These are phyloP conservation scores for Megalurothrips usitatus DNA, from an alignment of 2,888 invertebrate species.

Conservation along the genomic window DNA sequence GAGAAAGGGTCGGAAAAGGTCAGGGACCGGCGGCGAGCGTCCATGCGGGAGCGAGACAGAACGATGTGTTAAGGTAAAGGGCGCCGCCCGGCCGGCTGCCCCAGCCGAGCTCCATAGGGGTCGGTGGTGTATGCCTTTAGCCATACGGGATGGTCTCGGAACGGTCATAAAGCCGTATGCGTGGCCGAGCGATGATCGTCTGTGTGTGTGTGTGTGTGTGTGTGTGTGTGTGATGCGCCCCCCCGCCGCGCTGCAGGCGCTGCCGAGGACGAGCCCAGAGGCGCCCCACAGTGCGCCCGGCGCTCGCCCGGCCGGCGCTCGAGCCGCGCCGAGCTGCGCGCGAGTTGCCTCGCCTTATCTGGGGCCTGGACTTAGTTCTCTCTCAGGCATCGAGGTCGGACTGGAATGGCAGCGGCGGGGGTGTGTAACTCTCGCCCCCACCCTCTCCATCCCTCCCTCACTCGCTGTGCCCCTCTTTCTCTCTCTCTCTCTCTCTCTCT, in stretches of 20 bases:
- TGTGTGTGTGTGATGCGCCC: not conserved
- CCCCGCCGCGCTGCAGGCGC: not conserved
- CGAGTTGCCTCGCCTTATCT: not conserved
- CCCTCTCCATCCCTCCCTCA: too few relatives aligned
- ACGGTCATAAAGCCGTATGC: slow-evolving; percentile 13
- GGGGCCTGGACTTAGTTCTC: slow-evolving; percentile 10
- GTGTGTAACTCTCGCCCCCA: not conserved
- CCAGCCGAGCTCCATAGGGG: too few relatives aligned
- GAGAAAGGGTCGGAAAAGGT: not conserved
- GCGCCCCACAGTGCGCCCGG: not conserved
- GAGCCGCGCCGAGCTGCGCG: too few relatives aligned
- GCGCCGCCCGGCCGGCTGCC: not conserved
- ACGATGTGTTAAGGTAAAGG: not conserved
- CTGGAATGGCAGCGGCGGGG: not conserved
- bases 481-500: too few relatives aligned
- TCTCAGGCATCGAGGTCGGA: not conserved
- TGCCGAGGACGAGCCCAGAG: not conserved
- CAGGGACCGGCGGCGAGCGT: not conserved
- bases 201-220: not conserved
- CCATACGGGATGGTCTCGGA: not conserved
- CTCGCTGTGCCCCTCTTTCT: too few relatives aligned
- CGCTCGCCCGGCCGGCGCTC: too few relatives aligned
- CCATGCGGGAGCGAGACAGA: not conserved
- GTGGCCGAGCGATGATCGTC: not conserved
- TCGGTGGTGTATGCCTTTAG: not conserved